Conservation (phyloP, 2,888 invertebrate genomes). For the Mechanitis messenoides region DNA sequence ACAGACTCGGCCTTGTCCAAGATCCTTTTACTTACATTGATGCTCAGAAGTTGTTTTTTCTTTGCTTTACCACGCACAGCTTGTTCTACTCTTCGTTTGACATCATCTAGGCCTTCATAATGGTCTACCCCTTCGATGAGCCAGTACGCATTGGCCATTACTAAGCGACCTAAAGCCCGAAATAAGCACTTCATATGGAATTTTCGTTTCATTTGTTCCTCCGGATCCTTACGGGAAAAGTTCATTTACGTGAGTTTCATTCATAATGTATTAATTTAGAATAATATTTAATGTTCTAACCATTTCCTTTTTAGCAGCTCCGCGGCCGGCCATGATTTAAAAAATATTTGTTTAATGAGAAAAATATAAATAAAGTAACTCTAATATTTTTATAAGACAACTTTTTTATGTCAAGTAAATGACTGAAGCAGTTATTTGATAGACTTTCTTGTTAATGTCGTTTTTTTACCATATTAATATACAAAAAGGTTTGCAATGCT, state of each 20-base stretch:
- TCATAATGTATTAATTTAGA: conserved; percentile 4
- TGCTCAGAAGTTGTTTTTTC: conserved; percentile 67
- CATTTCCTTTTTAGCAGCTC: conserved; percentile 33
- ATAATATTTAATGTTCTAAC: conserved; percentile 20
- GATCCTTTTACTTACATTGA: conserved; percentile 51
- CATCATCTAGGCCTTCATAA: conserved; percentile 69
- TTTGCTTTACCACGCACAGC: conserved; percentile 67
- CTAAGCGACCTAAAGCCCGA: conserved; percentile 73
- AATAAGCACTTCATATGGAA: conserved; percentile 73
- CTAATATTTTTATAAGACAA: background rate
- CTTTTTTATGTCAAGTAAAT: background rate
- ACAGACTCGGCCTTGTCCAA: too few relatives aligned
- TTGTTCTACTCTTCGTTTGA: conserved; percentile 74
- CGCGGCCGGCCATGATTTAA: conserved; percentile 25
- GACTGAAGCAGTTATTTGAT: background rate
- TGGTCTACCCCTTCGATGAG: conserved; percentile 69
- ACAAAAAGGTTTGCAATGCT: too few relatives aligned
- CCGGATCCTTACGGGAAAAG: conserved; percentile 49
- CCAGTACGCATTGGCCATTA: conserved; percentile 77
- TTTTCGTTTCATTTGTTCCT: conserved; percentile 53
- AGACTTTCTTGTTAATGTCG: background rate
- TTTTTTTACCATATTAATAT: too few relatives aligned
- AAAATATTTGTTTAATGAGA: background rate
- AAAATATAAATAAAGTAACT: background rate
- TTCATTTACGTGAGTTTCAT: conserved; percentile 5